Base-by-base conservation (phyloP, 2,888 invertebrate species). In the Marasmarcha lunaedactyla region DNA sequence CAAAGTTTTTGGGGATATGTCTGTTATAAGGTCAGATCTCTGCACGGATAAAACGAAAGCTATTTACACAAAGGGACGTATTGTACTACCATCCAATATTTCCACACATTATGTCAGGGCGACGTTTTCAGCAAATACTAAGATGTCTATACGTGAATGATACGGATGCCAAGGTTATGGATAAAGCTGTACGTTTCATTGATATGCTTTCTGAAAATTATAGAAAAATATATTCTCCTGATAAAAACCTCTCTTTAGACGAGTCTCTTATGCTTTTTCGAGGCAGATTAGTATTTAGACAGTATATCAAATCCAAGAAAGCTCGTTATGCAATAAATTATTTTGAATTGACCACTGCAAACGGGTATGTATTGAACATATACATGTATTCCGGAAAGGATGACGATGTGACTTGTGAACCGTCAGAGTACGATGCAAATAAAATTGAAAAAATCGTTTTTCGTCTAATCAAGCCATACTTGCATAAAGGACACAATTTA, bases 281-380 rank as follows among this genome's bases (percentile, higher is more conserved):
- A 37, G 54, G 51, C n/a, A 42, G 56, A 11, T 40, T 54, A 15
- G 37, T 41, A 14, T 57, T 57, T 47, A 42, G 54, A 5, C 47
- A 49, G 39, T 53, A 52, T 33, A 55, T 55, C 11, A 51, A 52
- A 37, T 45, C 42, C 7, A 55, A 57, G 39, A 55, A 55, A 36
- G 49, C 54, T 13, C 46, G 48, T 11, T 56, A 58, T 40, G 53
- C 54, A 14, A 54, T 58, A 36, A 56, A 56, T 39, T 56, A 54
- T 40, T 54, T 52, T 42, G 50, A 44, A 37, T 44, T 56, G 14
- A 49, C 56, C 20, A 49, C 52, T 25, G 34, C 39, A 15, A 50
- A 54, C 43, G 57, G 55, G n/a, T 55, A 53, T 53, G 53, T 54
- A 25, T 39, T 55, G 33, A 54, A 54, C 40, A 40, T 52, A 15